Base-by-base conservation (phyloP, 2,797 vertebrate species). In the Aselliscus stoliczkanus region DNA sequence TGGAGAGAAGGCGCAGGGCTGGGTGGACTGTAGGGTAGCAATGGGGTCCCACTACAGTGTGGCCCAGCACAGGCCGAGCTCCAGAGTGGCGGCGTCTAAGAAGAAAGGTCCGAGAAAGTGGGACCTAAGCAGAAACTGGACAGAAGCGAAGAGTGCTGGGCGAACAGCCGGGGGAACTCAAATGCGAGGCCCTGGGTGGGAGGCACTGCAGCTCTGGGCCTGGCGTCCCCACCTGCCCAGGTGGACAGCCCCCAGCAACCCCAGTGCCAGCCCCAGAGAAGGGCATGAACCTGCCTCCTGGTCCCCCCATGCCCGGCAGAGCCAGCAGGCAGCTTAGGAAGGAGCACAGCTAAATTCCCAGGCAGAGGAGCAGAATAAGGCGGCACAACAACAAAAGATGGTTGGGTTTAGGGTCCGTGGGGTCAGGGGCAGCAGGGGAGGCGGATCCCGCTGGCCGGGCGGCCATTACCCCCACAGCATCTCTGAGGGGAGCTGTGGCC, bases 181-280 rank as follows among this genome's bases (percentile, higher is more conserved):
- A 2, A 14, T 0, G 0, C 21, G 8, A 60, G 44, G 27, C 12
- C 69, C 8, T 6, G 2, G 34, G 20, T 3, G 20, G 90, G 42
- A 52, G 65, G 25, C 39, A 7, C 7, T 10, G 3, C 21, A 34
- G 10, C n/a, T 34, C 75, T 3, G 18, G 37, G 69, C 58, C 80
- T 31, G 52, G 18, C 2, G 0, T 8, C 25, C 69, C 50, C 20
- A 8, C 65, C 65, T 50, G 15, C 34, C n/a, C 20, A 8, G 2
- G n/a, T n/a, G n/a, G n/a, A 27, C 52, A 5, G 1, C 60, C 42
- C 27, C 23, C 18, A 27, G 69, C 39, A 29, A 2, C 5, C 31
- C 20, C 47, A 1, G 0, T 3, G 31, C 34, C 37, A 21, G 23
- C 44, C 76, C n/a, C 60, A 17, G 4, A 64, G 18, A 50, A 18